A percentile compares a stretch with the other conserved stretches of the same genome.
Evolutionary conservation across 2,113 vertebrate genomes (phyloP).

Genomic region (Strix uralensis): DNA sequence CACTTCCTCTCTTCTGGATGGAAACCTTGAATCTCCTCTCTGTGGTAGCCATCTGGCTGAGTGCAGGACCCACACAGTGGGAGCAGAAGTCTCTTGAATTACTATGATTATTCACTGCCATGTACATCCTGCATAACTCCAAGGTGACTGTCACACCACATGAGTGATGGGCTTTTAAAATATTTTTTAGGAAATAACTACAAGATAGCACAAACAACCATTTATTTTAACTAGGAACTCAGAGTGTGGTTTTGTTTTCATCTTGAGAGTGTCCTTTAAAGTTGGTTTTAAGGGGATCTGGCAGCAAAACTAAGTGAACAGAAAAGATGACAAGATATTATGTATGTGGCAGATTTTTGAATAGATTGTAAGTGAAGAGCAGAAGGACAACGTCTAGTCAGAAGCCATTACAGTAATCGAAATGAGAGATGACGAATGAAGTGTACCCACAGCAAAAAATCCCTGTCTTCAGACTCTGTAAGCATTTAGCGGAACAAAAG

Average conservation of each 20-base stretch:
- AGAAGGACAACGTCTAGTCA: constrained; percentile 49
- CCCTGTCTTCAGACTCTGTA: background rate
- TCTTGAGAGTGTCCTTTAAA: background rate
- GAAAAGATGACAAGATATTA: constrained; percentile 17
- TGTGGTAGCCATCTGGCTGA: background rate
- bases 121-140: background rate
- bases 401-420: constrained; percentile 33
- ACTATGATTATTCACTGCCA: background rate
- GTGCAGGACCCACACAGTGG: background rate
- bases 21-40: background rate
- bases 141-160: background rate
- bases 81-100: background rate
- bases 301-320: background rate
- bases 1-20: background rate
- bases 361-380: constrained; percentile 49
- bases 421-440: constrained; percentile 51
- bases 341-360: constrained; percentile 8
- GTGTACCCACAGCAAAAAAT: constrained; percentile 13
- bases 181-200: background rate
- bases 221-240: background rate
- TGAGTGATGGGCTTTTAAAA: background rate
- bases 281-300: constrained; percentile 14
- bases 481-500: background rate
- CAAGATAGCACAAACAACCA: background rate
- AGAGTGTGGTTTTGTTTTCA: background rate